phyloP scores from a whole-genome alignment of 2,797 vertebrate genomes.

The Glossophaga mutica region DNA sequence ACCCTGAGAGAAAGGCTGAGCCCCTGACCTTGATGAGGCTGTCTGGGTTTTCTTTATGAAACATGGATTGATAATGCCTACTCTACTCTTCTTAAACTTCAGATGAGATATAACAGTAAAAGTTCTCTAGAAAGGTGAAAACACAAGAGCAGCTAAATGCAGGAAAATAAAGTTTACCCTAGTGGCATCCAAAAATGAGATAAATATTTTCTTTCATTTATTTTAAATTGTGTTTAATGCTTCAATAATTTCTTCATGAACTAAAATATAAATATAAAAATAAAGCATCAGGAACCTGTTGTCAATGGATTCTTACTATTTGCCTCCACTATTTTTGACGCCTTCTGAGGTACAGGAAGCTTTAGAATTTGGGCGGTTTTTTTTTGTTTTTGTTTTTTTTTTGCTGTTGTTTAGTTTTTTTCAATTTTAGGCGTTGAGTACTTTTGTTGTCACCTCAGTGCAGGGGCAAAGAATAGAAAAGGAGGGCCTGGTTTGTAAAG shows the following conservation, averaged over 20 bases:
- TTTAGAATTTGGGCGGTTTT: not conserved
- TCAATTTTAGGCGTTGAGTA: not conserved
- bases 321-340: not conserved
- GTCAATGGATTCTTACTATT: not conserved
- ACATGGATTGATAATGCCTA: not conserved
- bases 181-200: not conserved
- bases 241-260: not conserved
- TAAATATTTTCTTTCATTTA: slow-evolving; percentile 24
- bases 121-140: not conserved
- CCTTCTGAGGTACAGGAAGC: not conserved
- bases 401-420: no score
- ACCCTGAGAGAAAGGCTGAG: not conserved
- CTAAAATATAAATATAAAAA: not conserved
- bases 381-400: not conserved
- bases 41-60: not conserved
- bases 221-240: slow-evolving; percentile 19
- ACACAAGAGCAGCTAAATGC: not conserved
- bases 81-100: not conserved
- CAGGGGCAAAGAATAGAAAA: not conserved
- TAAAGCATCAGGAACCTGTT: not conserved
- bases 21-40: not conserved
- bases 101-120: not conserved
- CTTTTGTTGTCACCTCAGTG: not conserved
- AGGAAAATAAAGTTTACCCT: not conserved
- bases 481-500: not conserved